Base-by-base conservation (phyloP, 2,888 invertebrate genomes). In the Tachina grossa region DNA sequence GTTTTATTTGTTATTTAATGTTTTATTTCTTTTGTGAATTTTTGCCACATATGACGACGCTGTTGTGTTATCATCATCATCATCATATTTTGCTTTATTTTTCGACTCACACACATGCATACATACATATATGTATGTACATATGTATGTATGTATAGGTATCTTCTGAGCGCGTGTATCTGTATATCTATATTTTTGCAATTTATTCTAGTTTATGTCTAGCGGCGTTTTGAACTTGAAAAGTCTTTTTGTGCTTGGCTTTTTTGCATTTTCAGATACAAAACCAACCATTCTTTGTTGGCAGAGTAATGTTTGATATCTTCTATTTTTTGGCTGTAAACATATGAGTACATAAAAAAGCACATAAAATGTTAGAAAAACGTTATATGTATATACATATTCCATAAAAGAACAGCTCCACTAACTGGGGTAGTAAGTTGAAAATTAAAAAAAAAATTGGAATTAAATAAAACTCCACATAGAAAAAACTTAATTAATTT, bases 161-260 rank as follows among this genome's bases (percentile, higher is more conserved):
- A 69, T 41, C 43, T 59, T 4, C 16, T 5, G n/a, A 39, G n/a
- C 9, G 45, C 10, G 31, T 53, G 8, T 59, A n/a, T 63, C 11
- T 49, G 22, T 68, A 14, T 53, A 55, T 75, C 4, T 49, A 74
- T 80, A 61, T 61, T 53, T 49, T 71, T 68, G 63, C 75, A 81
- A 59, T 84, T 63, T 81, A 75, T 82, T 63, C 76, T 65, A 79
- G 68, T 81, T 61, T 87, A 59, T 76, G 83, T 72, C 74, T 79
- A 81, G 87, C 87, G 86, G 87, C 87, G 77, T 84, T 87, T 87
- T 87, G 87, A 87, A 87, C 87, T 87, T 87, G 87, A 87, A 87
- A 85, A 83, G 41, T 11, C 84, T 84, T 75, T 81, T 43, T 49
- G 68, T 63, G 16, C 65, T 69, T 69, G 16, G n/a, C 13, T 77